Evolutionary conservation across 2,888 invertebrate species (phyloP).

Genomic region (Blera fallax): DNA sequence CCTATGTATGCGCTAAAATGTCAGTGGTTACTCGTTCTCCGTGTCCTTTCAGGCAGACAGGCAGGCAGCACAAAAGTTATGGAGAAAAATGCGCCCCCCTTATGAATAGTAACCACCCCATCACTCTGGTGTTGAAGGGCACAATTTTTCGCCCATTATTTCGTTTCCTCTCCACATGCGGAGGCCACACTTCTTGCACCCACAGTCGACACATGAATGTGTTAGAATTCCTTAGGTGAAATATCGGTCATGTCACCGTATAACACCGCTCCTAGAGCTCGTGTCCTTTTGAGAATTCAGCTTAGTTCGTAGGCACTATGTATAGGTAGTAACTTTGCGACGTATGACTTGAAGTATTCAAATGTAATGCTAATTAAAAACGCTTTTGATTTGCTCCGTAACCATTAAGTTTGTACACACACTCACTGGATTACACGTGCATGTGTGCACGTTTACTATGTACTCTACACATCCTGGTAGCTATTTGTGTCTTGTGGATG

Average conservation of each 20-base stretch:
- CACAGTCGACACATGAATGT: slow-evolving; percentile 26
- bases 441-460: not conserved
- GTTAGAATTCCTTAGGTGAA: slow-evolving; percentile 44
- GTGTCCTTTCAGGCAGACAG: slow-evolving; percentile 46
- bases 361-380: slow-evolving; percentile 65
- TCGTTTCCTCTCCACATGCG: slow-evolving; percentile 30
- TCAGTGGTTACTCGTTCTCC: slow-evolving; percentile 37
- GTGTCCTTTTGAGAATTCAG: slow-evolving; percentile 53
- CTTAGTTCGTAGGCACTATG: not conserved
- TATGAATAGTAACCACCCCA: slow-evolving; percentile 43
- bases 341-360: not conserved
- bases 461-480: slow-evolving; percentile 9
- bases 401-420: not conserved
- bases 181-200: slow-evolving; percentile 32
- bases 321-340: not conserved
- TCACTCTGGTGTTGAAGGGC: slow-evolving; percentile 59
- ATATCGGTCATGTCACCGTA: slow-evolving; percentile 58
- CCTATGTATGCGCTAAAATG: slow-evolving; percentile 30
- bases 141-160: slow-evolving; percentile 64
- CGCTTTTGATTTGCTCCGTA: slow-evolving; percentile 45
- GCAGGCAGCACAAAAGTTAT: slow-evolving; percentile 31
- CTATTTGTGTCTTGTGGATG: slow-evolving; percentile 13
- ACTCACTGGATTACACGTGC: not conserved
- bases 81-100: slow-evolving; percentile 7
- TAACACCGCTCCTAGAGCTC: slow-evolving; percentile 13